Evolutionary conservation across 2,797 vertebrate species (phyloP).

Genomic region (Odontamblyopus rebecca): DNA sequence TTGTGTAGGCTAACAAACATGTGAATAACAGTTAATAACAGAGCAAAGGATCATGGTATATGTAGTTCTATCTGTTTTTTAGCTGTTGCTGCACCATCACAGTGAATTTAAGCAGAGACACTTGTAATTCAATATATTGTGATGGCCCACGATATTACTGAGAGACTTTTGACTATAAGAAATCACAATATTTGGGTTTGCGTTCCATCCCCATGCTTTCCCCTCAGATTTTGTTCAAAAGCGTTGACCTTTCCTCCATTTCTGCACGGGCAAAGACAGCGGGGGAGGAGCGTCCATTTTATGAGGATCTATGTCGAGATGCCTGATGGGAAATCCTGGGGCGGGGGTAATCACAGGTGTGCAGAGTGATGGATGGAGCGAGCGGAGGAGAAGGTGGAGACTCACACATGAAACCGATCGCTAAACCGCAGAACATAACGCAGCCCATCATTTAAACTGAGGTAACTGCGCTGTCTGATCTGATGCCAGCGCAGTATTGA

Average conservation of each 20-base stretch:
- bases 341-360: conserved; percentile 1
- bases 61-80: too few relatives aligned
- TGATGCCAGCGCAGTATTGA: not conserved
- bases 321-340: conserved; percentile 14
- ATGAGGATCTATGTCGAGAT: conserved; percentile 8
- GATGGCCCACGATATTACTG: too few relatives aligned
- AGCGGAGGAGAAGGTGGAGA: not conserved
- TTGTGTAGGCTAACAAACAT: too few relatives aligned
- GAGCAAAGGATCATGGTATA: too few relatives aligned
- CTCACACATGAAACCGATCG: not conserved
- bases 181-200: too few relatives aligned
- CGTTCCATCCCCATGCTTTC: not conserved
- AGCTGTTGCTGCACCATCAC: too few relatives aligned
- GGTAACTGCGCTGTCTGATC: not conserved
- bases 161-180: too few relatives aligned
- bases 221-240: not conserved
- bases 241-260: not conserved
- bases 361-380: conserved; percentile 1
- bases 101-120: too few relatives aligned
- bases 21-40: too few relatives aligned
- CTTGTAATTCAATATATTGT: too few relatives aligned
- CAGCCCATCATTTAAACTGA: not conserved
- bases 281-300: conserved; percentile 1
- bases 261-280: not conserved
- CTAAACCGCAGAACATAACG: not conserved